phyloP scores from a whole-genome alignment of 2,797 vertebrate species.

The Macroramphosus scolopax region DNA sequence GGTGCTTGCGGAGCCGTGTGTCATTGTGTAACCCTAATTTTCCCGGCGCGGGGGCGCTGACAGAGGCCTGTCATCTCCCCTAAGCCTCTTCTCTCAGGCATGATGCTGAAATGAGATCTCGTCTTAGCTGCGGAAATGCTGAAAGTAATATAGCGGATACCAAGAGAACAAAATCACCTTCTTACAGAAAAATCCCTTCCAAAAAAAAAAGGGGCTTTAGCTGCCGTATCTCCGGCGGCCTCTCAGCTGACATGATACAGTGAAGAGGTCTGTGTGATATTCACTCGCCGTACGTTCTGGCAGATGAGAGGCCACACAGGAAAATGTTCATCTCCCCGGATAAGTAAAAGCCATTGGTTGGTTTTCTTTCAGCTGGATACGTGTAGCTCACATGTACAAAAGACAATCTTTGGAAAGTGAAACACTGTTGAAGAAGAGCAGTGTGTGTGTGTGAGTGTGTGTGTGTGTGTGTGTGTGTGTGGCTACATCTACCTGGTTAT shows the following conservation, averaged over 20 bases:
- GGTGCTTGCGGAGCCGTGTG: constrained; percentile 64
- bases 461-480: constrained; percentile 7
- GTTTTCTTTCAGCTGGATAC: constrained; percentile 1
- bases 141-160: constrained; percentile 64
- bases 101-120: constrained; percentile 73
- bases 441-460: constrained; percentile 8
- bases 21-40: constrained; percentile 79
- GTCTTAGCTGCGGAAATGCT: constrained; percentile 63
- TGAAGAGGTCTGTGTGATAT: constrained; percentile 46
- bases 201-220: constrained; percentile 56
- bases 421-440: constrained; percentile 19
- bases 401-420: constrained; percentile 17
- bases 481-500: constrained; percentile 36
- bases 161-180: constrained; percentile 63
- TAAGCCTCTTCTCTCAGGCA: constrained; percentile 71
- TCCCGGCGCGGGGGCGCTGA: constrained; percentile 61
- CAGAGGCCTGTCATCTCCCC: constrained; percentile 69
- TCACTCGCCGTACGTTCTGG: constrained; percentile 18
- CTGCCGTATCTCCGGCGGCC: constrained; percentile 50
- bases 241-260: constrained; percentile 56
- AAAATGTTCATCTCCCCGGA: constrained; percentile 31
- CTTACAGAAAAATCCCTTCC: constrained; percentile 58
- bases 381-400: background rate
- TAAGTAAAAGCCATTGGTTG: background rate
- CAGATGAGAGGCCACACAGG: constrained; percentile 31